Conservation (phyloP, 1,140 invertebrate genomes). For the Ceratina calcarata region DNA sequence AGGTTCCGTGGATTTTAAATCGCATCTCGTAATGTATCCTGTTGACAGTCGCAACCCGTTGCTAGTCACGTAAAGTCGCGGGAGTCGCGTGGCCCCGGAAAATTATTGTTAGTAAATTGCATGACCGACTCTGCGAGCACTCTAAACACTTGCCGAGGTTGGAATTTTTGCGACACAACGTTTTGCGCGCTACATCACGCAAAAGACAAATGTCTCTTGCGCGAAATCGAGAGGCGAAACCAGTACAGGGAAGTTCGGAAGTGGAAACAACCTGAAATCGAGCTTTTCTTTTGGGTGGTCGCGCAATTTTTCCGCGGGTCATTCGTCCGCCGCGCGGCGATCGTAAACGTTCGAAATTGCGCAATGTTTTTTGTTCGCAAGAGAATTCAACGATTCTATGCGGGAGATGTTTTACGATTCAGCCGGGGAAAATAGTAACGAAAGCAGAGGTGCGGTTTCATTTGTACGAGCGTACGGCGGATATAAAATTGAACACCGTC, state of each 20-base stretch:
- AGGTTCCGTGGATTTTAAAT: background rate
- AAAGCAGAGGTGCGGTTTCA: background rate
- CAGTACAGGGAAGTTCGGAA: too few relatives aligned
- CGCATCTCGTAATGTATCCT: background rate
- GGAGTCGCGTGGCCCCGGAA: background rate
- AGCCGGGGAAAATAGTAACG: too few relatives aligned
- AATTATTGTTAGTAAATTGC: constrained; percentile 12
- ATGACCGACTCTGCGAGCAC: background rate
- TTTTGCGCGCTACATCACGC: background rate
- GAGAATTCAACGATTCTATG: background rate
- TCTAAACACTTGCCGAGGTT: background rate
- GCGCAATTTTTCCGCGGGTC: background rate
- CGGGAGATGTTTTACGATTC: background rate
- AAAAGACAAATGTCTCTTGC: background rate
- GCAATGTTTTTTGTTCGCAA: background rate
- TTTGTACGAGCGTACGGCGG: too few relatives aligned
- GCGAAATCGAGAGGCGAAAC: background rate
- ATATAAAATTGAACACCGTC: background rate
- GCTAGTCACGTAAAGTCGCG: constrained; percentile 8
- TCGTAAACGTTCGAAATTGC: constrained; percentile 8
- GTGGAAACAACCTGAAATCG: too few relatives aligned
- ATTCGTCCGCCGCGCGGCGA: background rate
- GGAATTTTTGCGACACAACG: background rate
- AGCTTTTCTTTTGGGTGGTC: constrained; percentile 7
- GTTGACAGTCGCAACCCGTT: background rate